Percentiles rank a stretch among this genome's conserved stretches.
Evolutionary conservation across 1,140 invertebrate genomes (phyloP).

Genomic region (Hycleus phaleratus): DNA sequence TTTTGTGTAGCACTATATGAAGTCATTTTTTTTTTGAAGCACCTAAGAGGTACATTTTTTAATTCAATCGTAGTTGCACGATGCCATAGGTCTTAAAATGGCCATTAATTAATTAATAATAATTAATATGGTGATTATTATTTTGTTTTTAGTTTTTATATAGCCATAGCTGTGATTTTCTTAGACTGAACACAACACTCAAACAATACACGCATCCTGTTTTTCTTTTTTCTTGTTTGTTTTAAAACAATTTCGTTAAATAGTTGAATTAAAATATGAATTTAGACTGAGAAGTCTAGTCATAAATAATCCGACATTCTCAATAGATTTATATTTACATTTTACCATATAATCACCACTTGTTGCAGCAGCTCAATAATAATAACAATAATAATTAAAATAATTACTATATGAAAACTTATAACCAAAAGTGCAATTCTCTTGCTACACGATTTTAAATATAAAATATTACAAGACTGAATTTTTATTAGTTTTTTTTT

Average conservation of each 20-base stretch:
- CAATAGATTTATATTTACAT: neutral
- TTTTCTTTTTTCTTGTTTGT: neutral
- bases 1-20: constrained; percentile 18
- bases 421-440: constrained; percentile 28
- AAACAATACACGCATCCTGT: constrained; percentile 13
- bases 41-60: constrained; percentile 16
- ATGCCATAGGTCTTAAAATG: constrained; percentile 22
- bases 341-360: neutral
- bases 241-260: no score
- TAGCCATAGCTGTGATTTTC: constrained; percentile 37
- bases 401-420: neutral
- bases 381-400: no score
- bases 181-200: constrained; percentile 30
- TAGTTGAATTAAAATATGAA: neutral
- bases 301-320: constrained; percentile 1
- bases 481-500: constrained; percentile 5
- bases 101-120: neutral
- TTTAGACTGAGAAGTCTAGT: constrained; percentile 28
- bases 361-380: constrained; percentile 27
- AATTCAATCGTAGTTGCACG: constrained; percentile 20
- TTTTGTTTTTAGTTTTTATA: constrained; percentile 8
- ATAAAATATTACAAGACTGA: constrained; percentile 12
- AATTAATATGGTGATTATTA: no score
- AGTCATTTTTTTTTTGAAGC: constrained; percentile 13
- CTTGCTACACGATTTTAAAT: constrained; percentile 16